Conservation (phyloP, 2,888 invertebrate species). For the Strigamia maritima region DNA sequence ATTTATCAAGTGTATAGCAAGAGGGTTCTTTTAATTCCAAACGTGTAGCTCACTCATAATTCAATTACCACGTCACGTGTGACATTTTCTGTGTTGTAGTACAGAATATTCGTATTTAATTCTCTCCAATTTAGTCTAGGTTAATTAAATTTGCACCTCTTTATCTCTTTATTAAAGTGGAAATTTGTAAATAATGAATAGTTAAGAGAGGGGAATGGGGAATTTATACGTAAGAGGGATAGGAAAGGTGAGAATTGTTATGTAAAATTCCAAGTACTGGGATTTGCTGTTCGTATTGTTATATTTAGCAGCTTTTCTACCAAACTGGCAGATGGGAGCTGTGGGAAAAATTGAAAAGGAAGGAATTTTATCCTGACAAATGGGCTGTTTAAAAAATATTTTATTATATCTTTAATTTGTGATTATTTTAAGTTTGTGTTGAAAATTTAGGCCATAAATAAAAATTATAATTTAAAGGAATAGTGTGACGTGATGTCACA, state of each 20-base stretch:
- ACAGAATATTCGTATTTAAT: slow-evolving; percentile 1
- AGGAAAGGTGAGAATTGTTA: not conserved
- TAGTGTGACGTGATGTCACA: too few species aligned
- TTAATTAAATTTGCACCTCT: slow-evolving; percentile 17
- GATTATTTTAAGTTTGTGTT: too few species aligned
- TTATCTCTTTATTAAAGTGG: slow-evolving; percentile 3
- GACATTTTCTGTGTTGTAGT: not conserved
- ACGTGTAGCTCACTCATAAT: slow-evolving; percentile 24
- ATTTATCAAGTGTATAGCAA: slow-evolving; percentile 1
- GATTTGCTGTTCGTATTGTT: too few species aligned
- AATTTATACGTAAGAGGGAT: not conserved
- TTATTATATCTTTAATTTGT: too few species aligned
- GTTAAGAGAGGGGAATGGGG: not conserved
- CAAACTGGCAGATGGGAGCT: too few species aligned
- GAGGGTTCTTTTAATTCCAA: slow-evolving; percentile 21
- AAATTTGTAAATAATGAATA: slow-evolving; percentile 19
- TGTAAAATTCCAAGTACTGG: too few species aligned
- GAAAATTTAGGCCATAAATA: too few species aligned
- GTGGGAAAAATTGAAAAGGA: too few species aligned
- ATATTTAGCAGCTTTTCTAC: too few species aligned
- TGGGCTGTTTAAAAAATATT: too few species aligned
- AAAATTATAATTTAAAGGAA: too few species aligned
- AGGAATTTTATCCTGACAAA: too few species aligned
- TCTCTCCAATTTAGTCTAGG: slow-evolving; percentile 1
- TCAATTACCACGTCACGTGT: slow-evolving; percentile 6